Percentiles rank a stretch among this genome's conserved stretches.
These are phyloP conservation scores for Chrysolina americana DNA, from an alignment of 2,888 invertebrate genomes.

Conservation along the genomic window DNA sequence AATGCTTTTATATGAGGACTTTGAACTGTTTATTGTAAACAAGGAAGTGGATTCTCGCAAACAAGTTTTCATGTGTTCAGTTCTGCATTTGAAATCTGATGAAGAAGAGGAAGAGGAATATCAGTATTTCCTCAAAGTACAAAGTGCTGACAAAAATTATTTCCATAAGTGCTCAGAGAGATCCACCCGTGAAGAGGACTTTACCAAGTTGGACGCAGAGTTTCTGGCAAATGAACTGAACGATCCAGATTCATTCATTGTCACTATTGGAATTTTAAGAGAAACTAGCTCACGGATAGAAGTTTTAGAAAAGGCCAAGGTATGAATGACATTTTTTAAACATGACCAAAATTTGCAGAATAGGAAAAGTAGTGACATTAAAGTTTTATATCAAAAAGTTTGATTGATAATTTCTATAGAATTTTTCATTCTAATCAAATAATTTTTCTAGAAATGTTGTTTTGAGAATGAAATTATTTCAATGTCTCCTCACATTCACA, in stretches of 20 bases:
- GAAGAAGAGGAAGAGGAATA: constrained; percentile 42
- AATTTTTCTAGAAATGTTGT: no score
- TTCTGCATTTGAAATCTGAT: constrained; percentile 45
- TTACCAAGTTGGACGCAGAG: constrained; percentile 52
- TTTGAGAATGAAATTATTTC: no score
- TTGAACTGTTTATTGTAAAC: constrained; percentile 59
- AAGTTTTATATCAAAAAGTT: no score
- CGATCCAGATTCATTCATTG: constrained; percentile 48
- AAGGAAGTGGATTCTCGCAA: constrained; percentile 52
- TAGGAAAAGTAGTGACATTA: no score
- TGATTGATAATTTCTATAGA: no score
- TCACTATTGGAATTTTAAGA: constrained; percentile 47
- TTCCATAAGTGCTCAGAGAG: constrained; percentile 41
- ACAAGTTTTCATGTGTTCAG: constrained; percentile 45
- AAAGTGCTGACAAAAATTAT: constrained; percentile 38
- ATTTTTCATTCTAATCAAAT: no score
- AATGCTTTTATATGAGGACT: constrained; percentile 52
- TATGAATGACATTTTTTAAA: constrained; percentile 3
- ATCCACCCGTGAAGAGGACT: constrained; percentile 36
- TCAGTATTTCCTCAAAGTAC: constrained; percentile 45
- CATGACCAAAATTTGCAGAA: no score
- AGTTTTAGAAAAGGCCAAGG: constrained; percentile 1
- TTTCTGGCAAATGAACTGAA: constrained; percentile 47
- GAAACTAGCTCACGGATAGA: not conserved
- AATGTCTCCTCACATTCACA: no score